Conservation (phyloP, 2,888 invertebrate species). For the Antheraea assamensis region DNA sequence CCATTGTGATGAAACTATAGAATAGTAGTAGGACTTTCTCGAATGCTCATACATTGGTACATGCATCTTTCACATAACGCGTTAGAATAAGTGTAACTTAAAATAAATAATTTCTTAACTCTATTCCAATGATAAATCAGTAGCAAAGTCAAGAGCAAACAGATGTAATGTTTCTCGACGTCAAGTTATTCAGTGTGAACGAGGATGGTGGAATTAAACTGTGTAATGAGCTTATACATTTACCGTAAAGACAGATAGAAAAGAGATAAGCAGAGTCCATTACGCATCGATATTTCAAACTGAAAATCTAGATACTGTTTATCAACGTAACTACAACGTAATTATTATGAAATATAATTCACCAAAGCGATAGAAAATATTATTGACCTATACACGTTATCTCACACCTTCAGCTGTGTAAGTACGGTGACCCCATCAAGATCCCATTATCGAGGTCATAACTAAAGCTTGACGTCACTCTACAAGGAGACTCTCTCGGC, state of each 20-base stretch:
- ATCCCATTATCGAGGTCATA: constrained; percentile 4
- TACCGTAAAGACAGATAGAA: background rate
- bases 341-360: background rate
- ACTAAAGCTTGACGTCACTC: constrained; percentile 9
- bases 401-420: constrained; percentile 11
- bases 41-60: no score
- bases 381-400: constrained; percentile 1
- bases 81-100: no score
- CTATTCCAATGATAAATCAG: background rate
- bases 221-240: background rate
- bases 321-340: background rate
- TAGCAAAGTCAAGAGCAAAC: background rate
- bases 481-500: background rate
- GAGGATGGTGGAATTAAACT: background rate
- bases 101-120: background rate
- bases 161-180: background rate
- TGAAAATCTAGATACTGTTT: background rate
- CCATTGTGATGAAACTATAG: no score
- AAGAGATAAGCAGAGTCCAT: background rate
- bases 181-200: background rate
- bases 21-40: no score
- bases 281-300: background rate
- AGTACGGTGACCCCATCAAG: constrained; percentile 6
- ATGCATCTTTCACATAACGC: no score
- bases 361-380: background rate